Base-by-base conservation (phyloP, 2,113 vertebrate genomes). In the Eptesicus fuscus region DNA sequence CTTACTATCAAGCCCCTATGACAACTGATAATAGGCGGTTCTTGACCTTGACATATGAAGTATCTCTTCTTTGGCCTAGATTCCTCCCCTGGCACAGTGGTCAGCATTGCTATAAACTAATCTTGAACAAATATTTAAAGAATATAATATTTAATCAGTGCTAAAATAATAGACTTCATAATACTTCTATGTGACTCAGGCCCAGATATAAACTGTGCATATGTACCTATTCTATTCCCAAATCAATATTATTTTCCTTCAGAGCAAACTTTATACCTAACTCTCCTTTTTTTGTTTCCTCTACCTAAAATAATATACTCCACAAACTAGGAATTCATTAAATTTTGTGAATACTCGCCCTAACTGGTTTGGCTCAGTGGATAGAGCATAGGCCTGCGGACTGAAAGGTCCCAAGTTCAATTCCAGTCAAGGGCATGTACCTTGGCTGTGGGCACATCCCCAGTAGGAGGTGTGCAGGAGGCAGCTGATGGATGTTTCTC, bases 11-110 rank as follows among this genome's bases (percentile, higher is more conserved):
- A 89, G 13, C 1, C 51, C 49, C 4, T 82, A 22, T 69, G 71
- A 59, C 32, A 53, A 49, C 42, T 59, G 13, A 69, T 65, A 59
- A 76, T 71, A 61, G 20, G 56, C 25, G 65, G 20, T 25, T 44
- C 12, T 82, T 95, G 77, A 71, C 37, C 56, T 91, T 93, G 30
- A 93, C 51, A 86, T 85, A 67, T 94, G 56, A 80, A 95, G 14
- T 83, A 25, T 69, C 11, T 88, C 37, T 76, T 93, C 44, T 91
- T 85, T 74, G 79, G 83, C 44, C 56, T n/a, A 76, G 32, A 95
- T 94, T 35, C 16, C 37, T 84, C 6, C 32, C 3, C 17, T 63
- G 14, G 65, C n/a, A 40, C 28, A 87, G 18, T 65, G 25, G 9
- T 73, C n/a, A 77, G 22, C 51, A 70, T 44, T 91, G 32, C n/a